Conservation (phyloP, 2,888 invertebrate genomes). For the Lymantria dispar region DNA sequence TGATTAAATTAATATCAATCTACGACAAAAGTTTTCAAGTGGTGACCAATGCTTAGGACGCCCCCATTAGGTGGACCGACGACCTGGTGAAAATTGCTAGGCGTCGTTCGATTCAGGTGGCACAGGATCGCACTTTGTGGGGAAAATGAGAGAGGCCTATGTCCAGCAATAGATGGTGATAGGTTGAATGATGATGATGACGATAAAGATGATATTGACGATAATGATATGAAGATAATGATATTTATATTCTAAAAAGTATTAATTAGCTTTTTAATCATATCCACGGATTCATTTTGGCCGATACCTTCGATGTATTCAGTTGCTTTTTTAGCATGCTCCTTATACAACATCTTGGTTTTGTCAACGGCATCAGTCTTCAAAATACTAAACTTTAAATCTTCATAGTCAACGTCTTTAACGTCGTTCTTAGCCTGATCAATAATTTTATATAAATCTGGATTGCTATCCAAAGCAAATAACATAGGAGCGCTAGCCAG, state of each 20-base stretch:
- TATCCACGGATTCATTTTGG: slow-evolving; percentile 68
- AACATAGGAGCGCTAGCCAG: slow-evolving; percentile 92
- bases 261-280: slow-evolving; percentile 73
- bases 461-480: slow-evolving; percentile 90
- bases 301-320: slow-evolving; percentile 64
- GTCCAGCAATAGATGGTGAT: no score
- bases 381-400: slow-evolving; percentile 74
- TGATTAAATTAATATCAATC: no score
- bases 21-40: no score
- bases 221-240: no score
- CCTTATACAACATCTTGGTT: slow-evolving; percentile 65
- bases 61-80: no score
- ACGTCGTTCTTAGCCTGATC: slow-evolving; percentile 86
- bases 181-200: no score
- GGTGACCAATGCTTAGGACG: no score
- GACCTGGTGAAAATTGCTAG: no score
- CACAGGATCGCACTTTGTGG: no score
- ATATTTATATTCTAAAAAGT: slow-evolving; percentile 45
- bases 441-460: slow-evolving; percentile 84
- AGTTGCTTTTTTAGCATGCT: slow-evolving; percentile 67
- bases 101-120: no score
- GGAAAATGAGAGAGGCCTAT: no score
- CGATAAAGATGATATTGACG: no score
- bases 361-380: slow-evolving; percentile 72
- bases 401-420: slow-evolving; percentile 86